phyloP scores from a whole-genome alignment of 2,113 vertebrate species.

The Dasyurus viverrinus region DNA sequence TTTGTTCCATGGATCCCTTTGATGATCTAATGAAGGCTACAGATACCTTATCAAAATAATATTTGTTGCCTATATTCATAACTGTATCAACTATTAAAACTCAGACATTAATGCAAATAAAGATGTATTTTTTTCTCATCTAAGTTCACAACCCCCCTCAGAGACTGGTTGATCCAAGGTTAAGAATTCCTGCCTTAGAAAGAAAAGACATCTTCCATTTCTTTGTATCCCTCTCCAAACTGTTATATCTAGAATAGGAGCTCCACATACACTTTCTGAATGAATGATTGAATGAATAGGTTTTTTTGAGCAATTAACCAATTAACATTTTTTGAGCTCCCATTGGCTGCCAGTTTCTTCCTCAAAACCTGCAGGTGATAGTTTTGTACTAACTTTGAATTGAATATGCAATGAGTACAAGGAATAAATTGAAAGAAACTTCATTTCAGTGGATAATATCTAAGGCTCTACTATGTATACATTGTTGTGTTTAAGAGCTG shows the following conservation, averaged over 20 bases:
- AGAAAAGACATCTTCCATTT: neutral
- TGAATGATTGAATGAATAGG: neutral
- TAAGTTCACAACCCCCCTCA: neutral
- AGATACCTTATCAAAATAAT: neutral
- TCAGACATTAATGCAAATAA: neutral
- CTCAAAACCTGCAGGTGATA: neutral
- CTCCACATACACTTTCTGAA: neutral
- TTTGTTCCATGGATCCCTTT: neutral
- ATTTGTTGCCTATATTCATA: neutral
- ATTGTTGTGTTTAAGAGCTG: neutral
- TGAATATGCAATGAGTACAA: neutral
- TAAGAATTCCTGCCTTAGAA: neutral
- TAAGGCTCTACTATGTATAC: neutral
- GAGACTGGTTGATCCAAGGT: neutral
- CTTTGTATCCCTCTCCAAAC: neutral
- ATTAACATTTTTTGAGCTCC: constrained; percentile 1
- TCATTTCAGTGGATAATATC: neutral
- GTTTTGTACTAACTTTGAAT: neutral
- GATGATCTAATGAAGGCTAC: neutral
- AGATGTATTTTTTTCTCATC: neutral
- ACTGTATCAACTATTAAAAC: neutral
- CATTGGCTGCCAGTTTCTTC: neutral
- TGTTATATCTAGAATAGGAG: neutral
- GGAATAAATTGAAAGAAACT: neutral
- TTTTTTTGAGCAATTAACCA: neutral